phyloP scores from a whole-genome alignment of 2,888 invertebrate species.

The Psylliodes chrysocephalus region DNA sequence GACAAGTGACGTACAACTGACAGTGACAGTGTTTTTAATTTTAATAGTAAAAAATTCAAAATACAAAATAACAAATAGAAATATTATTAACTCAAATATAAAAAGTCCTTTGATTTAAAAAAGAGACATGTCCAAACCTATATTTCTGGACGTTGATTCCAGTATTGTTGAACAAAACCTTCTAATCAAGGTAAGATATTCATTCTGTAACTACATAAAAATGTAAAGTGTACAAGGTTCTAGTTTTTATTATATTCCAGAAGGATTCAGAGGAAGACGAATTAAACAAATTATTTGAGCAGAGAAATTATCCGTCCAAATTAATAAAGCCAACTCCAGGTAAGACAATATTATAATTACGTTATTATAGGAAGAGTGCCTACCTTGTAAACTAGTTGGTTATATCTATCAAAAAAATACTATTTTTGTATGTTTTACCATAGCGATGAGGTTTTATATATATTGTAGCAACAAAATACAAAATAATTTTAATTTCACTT shows the following conservation, averaged over 20 bases:
- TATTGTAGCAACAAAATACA: too few species aligned
- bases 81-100: too few species aligned
- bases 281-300: constrained; percentile 68
- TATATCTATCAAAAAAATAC: too few species aligned
- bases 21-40: not conserved
- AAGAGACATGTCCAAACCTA: constrained; percentile 31
- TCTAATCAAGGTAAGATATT: constrained; percentile 56
- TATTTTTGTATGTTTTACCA: too few species aligned
- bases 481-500: too few species aligned
- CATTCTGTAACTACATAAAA: not conserved
- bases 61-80: too few species aligned
- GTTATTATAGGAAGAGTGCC: too few species aligned
- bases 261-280: constrained; percentile 71
- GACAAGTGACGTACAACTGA: not conserved
- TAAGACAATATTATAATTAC: too few species aligned
- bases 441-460: too few species aligned
- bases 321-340: constrained; percentile 77
- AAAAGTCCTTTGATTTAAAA: too few species aligned
- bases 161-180: constrained; percentile 61
- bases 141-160: constrained; percentile 61
- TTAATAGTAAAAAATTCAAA: too few species aligned
- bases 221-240: constrained; percentile 1
- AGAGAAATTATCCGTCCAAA: constrained; percentile 66
- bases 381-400: too few species aligned
- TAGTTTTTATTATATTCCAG: constrained; percentile 42